A percentile compares a stretch with the other conserved stretches of the same genome.
These are phyloP conservation scores for Pangasius larnaudii DNA, from an alignment of 2,797 vertebrate species.

Conservation along the genomic window DNA sequence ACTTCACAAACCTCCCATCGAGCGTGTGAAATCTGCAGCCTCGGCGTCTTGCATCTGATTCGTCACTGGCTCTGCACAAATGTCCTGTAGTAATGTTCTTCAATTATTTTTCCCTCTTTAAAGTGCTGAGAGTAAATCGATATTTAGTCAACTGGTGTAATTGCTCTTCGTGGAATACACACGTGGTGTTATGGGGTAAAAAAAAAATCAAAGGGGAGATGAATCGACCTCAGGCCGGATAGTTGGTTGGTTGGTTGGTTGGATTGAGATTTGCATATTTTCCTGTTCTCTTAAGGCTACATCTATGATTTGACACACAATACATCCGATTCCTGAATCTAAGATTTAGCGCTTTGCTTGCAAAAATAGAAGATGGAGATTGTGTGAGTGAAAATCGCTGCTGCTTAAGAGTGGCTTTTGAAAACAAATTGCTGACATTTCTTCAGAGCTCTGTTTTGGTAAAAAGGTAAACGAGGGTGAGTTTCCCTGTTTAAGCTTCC, in stretches of 20 bases:
- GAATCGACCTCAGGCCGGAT: constrained; percentile 68
- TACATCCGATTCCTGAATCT: constrained; percentile 61
- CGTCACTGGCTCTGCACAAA: constrained; percentile 74
- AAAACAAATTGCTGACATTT: constrained; percentile 32
- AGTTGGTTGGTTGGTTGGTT: constrained; percentile 71
- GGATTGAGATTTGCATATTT: constrained; percentile 59
- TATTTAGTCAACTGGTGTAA: constrained; percentile 81
- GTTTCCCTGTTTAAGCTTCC: constrained; percentile 24
- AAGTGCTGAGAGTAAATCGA: constrained; percentile 77
- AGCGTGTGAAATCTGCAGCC: constrained; percentile 57
- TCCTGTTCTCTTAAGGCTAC: constrained; percentile 74
- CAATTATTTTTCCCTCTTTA: constrained; percentile 82
- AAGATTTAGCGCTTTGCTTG: constrained; percentile 64
- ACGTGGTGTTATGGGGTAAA: constrained; percentile 58
- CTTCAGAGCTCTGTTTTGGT: constrained; percentile 10
- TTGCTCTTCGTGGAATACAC: constrained; percentile 75
- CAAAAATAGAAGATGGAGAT: constrained; percentile 63
- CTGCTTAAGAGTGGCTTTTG: background rate
- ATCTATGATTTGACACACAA: constrained; percentile 75
- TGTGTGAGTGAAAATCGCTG: background rate
- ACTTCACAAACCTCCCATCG: constrained; percentile 64
- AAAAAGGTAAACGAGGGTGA: constrained; percentile 12
- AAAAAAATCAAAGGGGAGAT: constrained; percentile 77
- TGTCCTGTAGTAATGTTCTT: constrained; percentile 84
- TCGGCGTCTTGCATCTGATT: constrained; percentile 67